These are phyloP conservation scores for Zaprionus davidi DNA, from an alignment of 1,140 invertebrate genomes.

Conservation along the genomic window DNA sequence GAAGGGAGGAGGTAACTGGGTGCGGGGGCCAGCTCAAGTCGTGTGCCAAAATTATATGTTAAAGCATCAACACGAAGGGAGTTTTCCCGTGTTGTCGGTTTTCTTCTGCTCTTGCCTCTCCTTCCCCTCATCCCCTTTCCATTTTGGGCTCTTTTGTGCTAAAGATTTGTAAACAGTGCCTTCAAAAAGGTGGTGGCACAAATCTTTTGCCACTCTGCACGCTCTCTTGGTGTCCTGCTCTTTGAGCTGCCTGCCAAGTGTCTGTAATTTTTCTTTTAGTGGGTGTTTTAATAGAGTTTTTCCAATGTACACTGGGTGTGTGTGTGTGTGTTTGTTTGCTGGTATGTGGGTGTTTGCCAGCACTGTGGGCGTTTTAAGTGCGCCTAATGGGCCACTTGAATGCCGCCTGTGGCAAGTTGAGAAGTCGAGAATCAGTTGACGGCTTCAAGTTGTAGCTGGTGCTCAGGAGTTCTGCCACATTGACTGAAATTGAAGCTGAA, in stretches of 20 bases:
- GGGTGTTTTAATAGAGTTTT: conserved; percentile 72
- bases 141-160: conserved; percentile 23
- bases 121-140: neutral
- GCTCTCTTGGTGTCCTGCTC: conserved; percentile 37
- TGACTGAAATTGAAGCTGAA: conserved; percentile 35
- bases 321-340: conserved; percentile 7
- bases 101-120: conserved; percentile 12
- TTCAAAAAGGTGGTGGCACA: conserved; percentile 9
- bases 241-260: conserved; percentile 64
- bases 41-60: conserved; percentile 75
- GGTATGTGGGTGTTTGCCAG: conserved; percentile 28
- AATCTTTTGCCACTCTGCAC: conserved; percentile 44
- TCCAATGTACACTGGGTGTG: conserved; percentile 35
- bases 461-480: conserved; percentile 23
- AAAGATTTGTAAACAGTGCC: conserved; percentile 40
- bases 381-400: conserved; percentile 58
- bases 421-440: conserved; percentile 53
- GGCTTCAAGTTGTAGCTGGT: conserved; percentile 31
- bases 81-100: conserved; percentile 22
- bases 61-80: conserved; percentile 52
- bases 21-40: conserved; percentile 16
- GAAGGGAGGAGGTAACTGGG: neutral
- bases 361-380: conserved; percentile 61
- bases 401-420: conserved; percentile 48
- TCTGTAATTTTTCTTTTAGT: conserved; percentile 74